phyloP scores from a whole-genome alignment of 1,140 invertebrate species.

The Antheraea pernyi region DNA sequence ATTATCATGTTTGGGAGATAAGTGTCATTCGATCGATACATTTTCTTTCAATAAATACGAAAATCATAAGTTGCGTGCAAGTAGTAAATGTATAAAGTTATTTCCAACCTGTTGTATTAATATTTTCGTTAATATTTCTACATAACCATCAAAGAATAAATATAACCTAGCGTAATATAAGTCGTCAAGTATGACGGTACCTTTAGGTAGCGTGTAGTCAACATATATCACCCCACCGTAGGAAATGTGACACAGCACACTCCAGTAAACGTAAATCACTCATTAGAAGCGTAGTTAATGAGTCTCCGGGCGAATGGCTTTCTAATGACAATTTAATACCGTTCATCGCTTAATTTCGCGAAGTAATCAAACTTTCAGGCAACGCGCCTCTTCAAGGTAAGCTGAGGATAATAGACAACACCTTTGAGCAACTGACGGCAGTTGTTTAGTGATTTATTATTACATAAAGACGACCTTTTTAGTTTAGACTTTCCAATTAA shows the following conservation, averaged over 20 bases:
- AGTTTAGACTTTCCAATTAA: slow-evolving; percentile 1
- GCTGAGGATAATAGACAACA: slow-evolving; percentile 43
- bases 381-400: slow-evolving; percentile 32
- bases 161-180: not conserved
- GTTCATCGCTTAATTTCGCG: slow-evolving; percentile 45
- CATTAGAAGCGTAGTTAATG: slow-evolving; percentile 50
- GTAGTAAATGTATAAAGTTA: no score
- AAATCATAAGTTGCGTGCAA: no score
- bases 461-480: not conserved
- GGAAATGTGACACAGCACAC: slow-evolving; percentile 40
- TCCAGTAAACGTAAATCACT: slow-evolving; percentile 57
- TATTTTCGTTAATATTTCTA: no score
- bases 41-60: no score
- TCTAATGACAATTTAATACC: slow-evolving; percentile 63
- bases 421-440: slow-evolving; percentile 31
- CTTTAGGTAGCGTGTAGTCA: slow-evolving; percentile 16
- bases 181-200: not conserved
- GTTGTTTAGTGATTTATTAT: slow-evolving; percentile 41
- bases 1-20: no score
- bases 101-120: no score
- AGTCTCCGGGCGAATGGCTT: slow-evolving; percentile 41
- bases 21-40: no score
- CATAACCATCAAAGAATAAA: no score
- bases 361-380: slow-evolving; percentile 48
- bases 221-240: slow-evolving; percentile 26